Evolutionary conservation across 2,888 invertebrate species (phyloP).

Genomic region (Andrena marginata): DNA sequence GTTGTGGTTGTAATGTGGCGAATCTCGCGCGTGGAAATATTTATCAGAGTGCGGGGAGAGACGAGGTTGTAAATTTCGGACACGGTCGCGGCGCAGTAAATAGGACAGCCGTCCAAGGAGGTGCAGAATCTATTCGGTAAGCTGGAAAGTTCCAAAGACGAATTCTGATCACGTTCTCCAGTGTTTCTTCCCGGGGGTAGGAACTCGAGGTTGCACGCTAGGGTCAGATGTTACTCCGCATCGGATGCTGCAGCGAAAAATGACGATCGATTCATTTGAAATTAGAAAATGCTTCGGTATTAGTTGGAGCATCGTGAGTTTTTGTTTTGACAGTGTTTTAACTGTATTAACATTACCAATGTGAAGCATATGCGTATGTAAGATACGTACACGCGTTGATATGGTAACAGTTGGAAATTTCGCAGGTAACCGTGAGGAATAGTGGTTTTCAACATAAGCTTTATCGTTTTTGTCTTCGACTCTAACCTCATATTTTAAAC

Average conservation of each 20-base stretch:
- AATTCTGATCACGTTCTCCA: constrained; percentile 58
- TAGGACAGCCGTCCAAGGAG: constrained; percentile 29
- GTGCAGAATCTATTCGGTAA: constrained; percentile 38
- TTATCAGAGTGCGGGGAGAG: not conserved
- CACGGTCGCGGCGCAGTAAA: constrained; percentile 31
- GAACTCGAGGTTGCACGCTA: constrained; percentile 13
- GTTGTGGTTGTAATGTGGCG: not conserved
- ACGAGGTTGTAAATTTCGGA: constrained; percentile 47
- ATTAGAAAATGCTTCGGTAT: not conserved
- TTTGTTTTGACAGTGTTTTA: not conserved
- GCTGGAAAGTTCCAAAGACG: constrained; percentile 38
- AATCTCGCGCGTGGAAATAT: not conserved
- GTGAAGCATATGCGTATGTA: too few relatives aligned
- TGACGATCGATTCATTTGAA: not conserved
- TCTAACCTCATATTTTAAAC: too few relatives aligned
- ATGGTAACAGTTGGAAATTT: too few relatives aligned
- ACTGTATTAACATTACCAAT: too few relatives aligned
- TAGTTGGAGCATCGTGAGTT: too few relatives aligned
- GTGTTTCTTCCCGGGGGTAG: constrained; percentile 42
- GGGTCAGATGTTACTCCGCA: constrained; percentile 44
- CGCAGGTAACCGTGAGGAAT: too few relatives aligned
- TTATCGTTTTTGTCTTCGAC: too few relatives aligned
- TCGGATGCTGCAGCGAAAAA: constrained; percentile 49
- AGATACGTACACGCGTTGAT: too few relatives aligned
- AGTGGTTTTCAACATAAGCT: too few relatives aligned